Conservation (phyloP, 2,797 vertebrate species). For the Lateolabrax maculatus region DNA sequence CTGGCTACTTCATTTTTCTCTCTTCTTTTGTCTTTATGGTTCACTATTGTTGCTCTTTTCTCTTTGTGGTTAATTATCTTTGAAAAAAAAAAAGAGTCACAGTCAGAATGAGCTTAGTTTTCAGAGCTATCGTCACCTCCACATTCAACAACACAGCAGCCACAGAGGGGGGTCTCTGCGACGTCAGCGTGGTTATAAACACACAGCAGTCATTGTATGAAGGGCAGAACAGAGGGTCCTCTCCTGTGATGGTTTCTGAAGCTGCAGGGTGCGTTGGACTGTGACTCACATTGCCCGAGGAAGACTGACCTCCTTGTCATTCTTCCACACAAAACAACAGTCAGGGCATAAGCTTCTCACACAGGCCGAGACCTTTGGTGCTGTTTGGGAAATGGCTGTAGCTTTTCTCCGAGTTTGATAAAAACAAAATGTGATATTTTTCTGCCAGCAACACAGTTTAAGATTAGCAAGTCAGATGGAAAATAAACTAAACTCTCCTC, state of each 20-base stretch:
- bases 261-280: constrained; percentile 12
- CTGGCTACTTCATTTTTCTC: neutral
- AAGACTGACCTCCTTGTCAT: constrained; percentile 37
- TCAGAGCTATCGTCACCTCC: constrained; percentile 11
- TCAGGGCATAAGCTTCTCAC: neutral
- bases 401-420: neutral
- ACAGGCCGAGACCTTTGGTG: neutral
- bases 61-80: neutral
- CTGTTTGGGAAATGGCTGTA: neutral
- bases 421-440: neutral
- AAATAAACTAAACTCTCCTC: too few relatives aligned
- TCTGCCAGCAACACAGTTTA: neutral
- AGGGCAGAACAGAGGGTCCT: constrained; percentile 10
- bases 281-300: constrained; percentile 16
- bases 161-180: neutral
- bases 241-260: constrained; percentile 18
- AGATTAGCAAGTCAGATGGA: neutral
- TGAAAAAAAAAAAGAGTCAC: neutral
- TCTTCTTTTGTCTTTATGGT: neutral
- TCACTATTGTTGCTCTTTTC: neutral
- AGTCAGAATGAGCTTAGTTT: neutral
- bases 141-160: neutral
- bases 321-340: neutral
- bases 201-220: constrained; percentile 32
- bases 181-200: constrained; percentile 3